Base-by-base conservation (phyloP, 2,113 vertebrate genomes). In the Heterotis niloticus region DNA sequence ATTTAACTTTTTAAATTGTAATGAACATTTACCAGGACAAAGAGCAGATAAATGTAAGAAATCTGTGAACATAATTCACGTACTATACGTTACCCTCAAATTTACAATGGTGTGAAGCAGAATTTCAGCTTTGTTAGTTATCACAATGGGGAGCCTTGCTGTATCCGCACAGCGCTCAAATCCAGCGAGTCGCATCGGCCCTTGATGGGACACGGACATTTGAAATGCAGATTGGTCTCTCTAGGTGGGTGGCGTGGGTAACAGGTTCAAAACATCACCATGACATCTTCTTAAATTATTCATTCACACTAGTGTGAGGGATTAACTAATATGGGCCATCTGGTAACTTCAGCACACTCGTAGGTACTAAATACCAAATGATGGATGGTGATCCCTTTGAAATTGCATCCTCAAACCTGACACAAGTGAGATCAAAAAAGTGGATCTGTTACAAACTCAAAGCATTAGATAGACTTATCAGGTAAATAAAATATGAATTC, bases 401-500 rank as follows among this genome's bases (percentile, higher is more conserved):
- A 78, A 80, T 16, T n/a, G 64, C 65, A 20, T 74, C 64, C 64
- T 71, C 57, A 59, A 44, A 20, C 51, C 75, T 62, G 54, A 67
- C 69, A 68, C 28, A 26, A 60, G 70, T 24, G 44, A 78, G 79
- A 82, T 80, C 75, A 80, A 82, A 82, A 79, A 67, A 51, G 78
- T 78, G 79, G 67, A 56, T 75, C 60, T 76, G 64, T 76, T 78
- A 69, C 78, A 80, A 51, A 78, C 80, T 80, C 75, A 80, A 82
- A 82, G 81, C 69, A 57, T 64, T 80, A 70, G 80, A 68, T 74
- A 64, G 56, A 80, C 77, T 78, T 80, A 80, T 80, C 70, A 78
- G 34, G 76, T 82, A 80, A 78, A 82, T 82, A 78, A 80, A 80
- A 82, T 75, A 78, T 75, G 75, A 75, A 82, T 78, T 76, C 73